Evolutionary conservation across 2,797 vertebrate genomes (phyloP).

Genomic region (Yasuhikotakia modesta): DNA sequence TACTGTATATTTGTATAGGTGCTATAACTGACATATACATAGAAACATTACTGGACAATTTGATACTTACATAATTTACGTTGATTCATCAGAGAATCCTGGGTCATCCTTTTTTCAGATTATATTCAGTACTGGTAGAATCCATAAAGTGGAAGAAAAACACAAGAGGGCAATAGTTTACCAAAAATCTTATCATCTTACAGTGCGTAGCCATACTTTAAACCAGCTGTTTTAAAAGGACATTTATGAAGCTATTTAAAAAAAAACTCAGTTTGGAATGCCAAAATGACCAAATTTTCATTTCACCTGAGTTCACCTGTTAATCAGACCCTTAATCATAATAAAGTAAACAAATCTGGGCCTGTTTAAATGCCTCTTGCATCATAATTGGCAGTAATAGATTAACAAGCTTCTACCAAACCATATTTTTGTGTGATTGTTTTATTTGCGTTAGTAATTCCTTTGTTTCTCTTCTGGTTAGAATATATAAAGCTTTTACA

Average conservation of each 20-base stretch:
- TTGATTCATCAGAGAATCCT: background rate
- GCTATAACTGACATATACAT: background rate
- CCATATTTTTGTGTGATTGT: background rate
- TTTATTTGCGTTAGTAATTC: background rate
- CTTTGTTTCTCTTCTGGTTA: background rate
- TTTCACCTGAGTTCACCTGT: background rate
- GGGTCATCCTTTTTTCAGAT: background rate
- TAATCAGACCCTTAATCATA: background rate
- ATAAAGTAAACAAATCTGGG: background rate
- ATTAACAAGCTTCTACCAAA: background rate
- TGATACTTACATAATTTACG: background rate
- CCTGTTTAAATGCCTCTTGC: no score
- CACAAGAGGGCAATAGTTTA: constrained; percentile 81
- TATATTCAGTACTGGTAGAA: constrained; percentile 37
- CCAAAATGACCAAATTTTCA: background rate
- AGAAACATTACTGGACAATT: background rate
- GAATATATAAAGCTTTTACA: constrained; percentile 43
- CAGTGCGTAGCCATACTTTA: constrained; percentile 41
- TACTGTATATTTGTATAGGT: no score
- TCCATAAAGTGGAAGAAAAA: constrained; percentile 66
- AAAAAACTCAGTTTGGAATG: background rate
- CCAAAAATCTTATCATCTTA: constrained; percentile 65
- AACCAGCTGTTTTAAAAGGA: constrained; percentile 6
- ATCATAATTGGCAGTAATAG: background rate
- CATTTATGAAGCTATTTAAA: no score